phyloP scores from a whole-genome alignment of 2,113 vertebrate genomes.

The Leptobrachium ailaonicum region DNA sequence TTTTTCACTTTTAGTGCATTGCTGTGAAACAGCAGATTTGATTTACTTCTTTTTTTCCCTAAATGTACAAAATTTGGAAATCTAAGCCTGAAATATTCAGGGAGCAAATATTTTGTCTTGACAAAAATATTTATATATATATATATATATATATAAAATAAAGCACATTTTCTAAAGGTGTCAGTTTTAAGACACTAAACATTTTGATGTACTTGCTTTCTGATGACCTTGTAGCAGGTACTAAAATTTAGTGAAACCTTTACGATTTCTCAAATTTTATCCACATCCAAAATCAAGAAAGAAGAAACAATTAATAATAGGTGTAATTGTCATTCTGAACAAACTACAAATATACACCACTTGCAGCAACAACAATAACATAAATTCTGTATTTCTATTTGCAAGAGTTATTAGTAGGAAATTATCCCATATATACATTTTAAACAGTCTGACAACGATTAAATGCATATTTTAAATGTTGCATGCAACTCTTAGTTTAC shows the following conservation, averaged over 20 bases:
- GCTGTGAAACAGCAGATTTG: neutral
- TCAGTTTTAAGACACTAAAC: neutral
- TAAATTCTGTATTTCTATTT: constrained; percentile 6
- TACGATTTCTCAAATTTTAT: neutral
- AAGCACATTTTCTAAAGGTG: neutral
- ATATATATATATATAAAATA: neutral
- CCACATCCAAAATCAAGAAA: neutral
- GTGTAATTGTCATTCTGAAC: neutral
- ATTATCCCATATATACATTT: constrained; percentile 36
- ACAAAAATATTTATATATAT: neutral
- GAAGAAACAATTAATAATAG: no score
- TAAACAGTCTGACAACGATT: constrained; percentile 27
- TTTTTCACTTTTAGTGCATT: neutral
- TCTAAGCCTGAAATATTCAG: neutral
- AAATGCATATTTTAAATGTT: constrained; percentile 13
- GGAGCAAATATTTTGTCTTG: neutral
- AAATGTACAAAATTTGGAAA: neutral
- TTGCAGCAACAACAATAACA: constrained; percentile 2
- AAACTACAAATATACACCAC: neutral
- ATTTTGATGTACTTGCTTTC: neutral
- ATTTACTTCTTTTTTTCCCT: neutral
- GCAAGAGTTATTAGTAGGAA: constrained; percentile 38
- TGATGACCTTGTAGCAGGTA: neutral
- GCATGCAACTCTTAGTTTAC: constrained; percentile 20
- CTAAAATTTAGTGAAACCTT: neutral